phyloP scores from a whole-genome alignment of 2,797 vertebrate genomes.

The Selene dorsalis region DNA sequence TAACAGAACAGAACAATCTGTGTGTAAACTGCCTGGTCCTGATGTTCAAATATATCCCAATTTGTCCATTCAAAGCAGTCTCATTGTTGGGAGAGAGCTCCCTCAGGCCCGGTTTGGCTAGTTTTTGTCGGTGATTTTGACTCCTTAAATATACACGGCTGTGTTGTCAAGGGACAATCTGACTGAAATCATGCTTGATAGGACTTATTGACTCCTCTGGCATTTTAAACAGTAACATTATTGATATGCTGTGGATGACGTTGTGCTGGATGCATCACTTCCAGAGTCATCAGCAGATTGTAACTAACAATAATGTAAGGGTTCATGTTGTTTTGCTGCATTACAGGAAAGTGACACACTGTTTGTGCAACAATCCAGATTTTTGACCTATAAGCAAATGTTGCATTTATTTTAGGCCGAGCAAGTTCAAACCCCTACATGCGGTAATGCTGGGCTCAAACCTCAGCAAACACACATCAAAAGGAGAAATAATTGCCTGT shows the following conservation, averaged over 20 bases:
- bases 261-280: not conserved
- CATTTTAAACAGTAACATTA: slow-evolving; percentile 12
- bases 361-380: slow-evolving; percentile 21
- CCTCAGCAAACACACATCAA: slow-evolving; percentile 59
- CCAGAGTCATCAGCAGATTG: slow-evolving; percentile 51
- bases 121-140: too few relatives aligned
- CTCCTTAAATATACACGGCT: not conserved
- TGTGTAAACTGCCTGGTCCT: too few relatives aligned
- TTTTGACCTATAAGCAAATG: slow-evolving; percentile 46
- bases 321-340: slow-evolving; percentile 44
- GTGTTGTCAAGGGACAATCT: not conserved
- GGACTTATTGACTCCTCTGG: not conserved
- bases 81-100: too few relatives aligned
- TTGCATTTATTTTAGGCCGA: slow-evolving; percentile 42
- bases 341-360: slow-evolving; percentile 58
- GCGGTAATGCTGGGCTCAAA: slow-evolving; percentile 29
- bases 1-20: too few relatives aligned
- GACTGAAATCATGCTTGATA: not conserved
- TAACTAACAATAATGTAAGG: slow-evolving; percentile 34
- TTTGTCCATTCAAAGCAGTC: too few relatives aligned
- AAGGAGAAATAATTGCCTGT: slow-evolving; percentile 57
- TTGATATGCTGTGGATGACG: not conserved
- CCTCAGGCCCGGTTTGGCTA: too few relatives aligned
- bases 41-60: too few relatives aligned
- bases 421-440: slow-evolving; percentile 52